Conservation (phyloP, 1,140 invertebrate species). For the Augochlora pura region DNA sequence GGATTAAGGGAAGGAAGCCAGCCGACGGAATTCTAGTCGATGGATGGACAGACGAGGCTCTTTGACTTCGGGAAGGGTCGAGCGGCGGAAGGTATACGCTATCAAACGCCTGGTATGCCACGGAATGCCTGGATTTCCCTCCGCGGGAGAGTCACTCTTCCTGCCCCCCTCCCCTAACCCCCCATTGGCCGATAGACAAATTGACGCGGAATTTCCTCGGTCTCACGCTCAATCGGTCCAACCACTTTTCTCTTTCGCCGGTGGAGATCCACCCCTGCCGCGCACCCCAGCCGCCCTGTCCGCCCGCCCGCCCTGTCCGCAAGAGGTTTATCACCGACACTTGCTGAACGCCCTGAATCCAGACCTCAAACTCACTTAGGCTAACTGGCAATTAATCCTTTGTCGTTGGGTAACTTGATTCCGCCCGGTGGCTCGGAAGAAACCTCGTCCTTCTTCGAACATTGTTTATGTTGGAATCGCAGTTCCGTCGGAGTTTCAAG, state of each 20-base stretch:
- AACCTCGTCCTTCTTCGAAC: not conserved
- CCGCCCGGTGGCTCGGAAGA: not conserved
- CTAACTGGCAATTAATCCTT: conserved; percentile 58
- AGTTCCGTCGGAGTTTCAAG: too few relatives aligned
- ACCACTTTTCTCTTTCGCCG: conserved; percentile 50
- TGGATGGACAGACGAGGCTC: conserved; percentile 63
- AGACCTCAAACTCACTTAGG: conserved; percentile 48
- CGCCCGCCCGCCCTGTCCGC: conserved; percentile 57
- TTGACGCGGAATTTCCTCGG: conserved; percentile 73
- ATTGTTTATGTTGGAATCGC: not conserved
- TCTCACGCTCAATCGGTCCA: conserved; percentile 66
- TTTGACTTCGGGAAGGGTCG: conserved; percentile 63
- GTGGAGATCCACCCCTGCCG: conserved; percentile 34
- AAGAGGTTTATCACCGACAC: conserved; percentile 65
- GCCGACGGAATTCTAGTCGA: conserved; percentile 63
- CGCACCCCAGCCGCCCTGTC: conserved; percentile 49
- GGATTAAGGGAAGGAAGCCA: conserved; percentile 42
- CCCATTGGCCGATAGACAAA: conserved; percentile 67
- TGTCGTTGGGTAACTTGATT: conserved; percentile 19
- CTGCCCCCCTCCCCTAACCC: too few relatives aligned
- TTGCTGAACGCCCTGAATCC: conserved; percentile 50
- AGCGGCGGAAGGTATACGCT: conserved; percentile 66
- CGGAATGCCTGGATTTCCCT: conserved; percentile 64
- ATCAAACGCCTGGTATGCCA: conserved; percentile 72
- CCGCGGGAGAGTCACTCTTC: conserved; percentile 45